These are phyloP conservation scores for Teinopalpus imperialis DNA, from an alignment of 2,888 invertebrate genomes.

Conservation along the genomic window DNA sequence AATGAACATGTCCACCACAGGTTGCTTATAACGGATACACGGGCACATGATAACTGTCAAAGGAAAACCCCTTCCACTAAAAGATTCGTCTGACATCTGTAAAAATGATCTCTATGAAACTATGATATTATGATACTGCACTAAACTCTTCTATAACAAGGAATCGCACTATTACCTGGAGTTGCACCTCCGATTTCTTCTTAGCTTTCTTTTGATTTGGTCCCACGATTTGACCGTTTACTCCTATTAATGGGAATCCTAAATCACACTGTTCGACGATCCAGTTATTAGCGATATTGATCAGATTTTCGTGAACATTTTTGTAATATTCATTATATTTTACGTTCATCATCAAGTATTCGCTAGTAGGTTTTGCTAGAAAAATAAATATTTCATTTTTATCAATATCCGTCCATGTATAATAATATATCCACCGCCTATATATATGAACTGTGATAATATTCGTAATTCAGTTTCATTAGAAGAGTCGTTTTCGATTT, in stretches of 20 bases:
- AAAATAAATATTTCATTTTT: neutral
- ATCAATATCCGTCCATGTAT: too few species aligned
- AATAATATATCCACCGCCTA: too few species aligned
- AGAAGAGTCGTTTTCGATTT: too few species aligned
- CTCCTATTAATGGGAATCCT: constrained; percentile 51
- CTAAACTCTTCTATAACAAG: too few species aligned
- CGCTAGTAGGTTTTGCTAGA: constrained; percentile 53
- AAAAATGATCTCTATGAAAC: constrained; percentile 27
- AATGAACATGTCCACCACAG: constrained; percentile 53
- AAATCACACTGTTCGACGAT: constrained; percentile 57
- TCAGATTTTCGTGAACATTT: constrained; percentile 55
- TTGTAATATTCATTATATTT: constrained; percentile 68
- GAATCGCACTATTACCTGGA: constrained; percentile 43
- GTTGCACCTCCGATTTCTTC: constrained; percentile 62
- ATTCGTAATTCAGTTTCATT: too few species aligned
- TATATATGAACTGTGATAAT: too few species aligned
- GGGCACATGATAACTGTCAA: constrained; percentile 60
- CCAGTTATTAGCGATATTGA: constrained; percentile 71
- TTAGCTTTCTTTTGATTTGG: constrained; percentile 58
- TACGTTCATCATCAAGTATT: constrained; percentile 53
- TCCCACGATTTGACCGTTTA: constrained; percentile 59
- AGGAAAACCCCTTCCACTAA: constrained; percentile 62
- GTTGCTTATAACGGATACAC: constrained; percentile 54
- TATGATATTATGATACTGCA: too few species aligned
- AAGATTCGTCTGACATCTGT: constrained; percentile 50